Evolutionary conservation across 37 sponge, comb jelly and placozoan species (phyloP).

Genomic region (Tethya wilhelma): DNA sequence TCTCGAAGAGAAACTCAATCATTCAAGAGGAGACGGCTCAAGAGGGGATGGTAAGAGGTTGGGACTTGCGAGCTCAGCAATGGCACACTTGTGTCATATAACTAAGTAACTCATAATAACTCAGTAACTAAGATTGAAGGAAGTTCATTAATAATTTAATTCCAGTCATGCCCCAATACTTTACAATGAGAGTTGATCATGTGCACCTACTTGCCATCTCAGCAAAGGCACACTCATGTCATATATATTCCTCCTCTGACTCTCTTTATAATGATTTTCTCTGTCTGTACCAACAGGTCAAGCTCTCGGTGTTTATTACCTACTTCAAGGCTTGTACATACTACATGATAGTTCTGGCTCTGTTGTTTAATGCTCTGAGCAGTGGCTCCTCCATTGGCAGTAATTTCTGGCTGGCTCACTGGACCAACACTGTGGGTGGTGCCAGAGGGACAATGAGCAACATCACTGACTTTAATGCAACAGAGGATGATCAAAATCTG

Average conservation of each 20-base stretch:
- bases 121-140: too few relatives aligned
- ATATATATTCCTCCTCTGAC: too few relatives aligned
- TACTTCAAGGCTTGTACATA: conserved; percentile 70
- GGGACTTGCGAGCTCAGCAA: too few relatives aligned
- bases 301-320: conserved; percentile 58
- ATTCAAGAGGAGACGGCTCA: conserved; percentile 68
- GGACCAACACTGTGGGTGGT: conserved; percentile 71
- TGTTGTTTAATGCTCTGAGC: conserved; percentile 37
- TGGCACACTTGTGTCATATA: too few relatives aligned
- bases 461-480: too few relatives aligned
- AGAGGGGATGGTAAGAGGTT: conserved; percentile 60
- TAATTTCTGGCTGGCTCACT: conserved; percentile 92
- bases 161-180: neutral
- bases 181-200: neutral
- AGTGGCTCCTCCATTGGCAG: conserved; percentile 63
- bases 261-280: too few relatives aligned
- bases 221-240: too few relatives aligned
- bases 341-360: conserved; percentile 33
- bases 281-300: conserved; percentile 65
- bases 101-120: too few relatives aligned
- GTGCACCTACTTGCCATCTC: neutral
- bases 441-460: too few relatives aligned
- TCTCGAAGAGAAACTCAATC: too few relatives aligned
- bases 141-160: neutral
- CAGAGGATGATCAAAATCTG: too few relatives aligned